A percentile compares a stretch with the other conserved stretches of the same genome.
Evolutionary conservation across 2,113 vertebrate genomes (phyloP).

Genomic region (Perognathus longimembris): DNA sequence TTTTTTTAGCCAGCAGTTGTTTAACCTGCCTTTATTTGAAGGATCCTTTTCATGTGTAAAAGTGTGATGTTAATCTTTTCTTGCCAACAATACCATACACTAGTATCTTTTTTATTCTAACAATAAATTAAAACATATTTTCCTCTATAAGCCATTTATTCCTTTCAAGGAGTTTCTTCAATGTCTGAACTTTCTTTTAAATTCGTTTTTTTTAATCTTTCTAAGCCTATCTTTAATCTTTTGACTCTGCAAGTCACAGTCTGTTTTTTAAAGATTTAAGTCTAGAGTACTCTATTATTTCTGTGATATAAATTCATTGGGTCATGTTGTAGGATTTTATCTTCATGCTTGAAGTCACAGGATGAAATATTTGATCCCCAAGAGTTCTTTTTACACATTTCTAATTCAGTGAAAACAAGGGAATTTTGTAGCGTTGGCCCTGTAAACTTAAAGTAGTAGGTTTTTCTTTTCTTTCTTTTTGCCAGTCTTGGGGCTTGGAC

Average conservation of each 20-base stretch:
- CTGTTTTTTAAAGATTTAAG: constrained; percentile 56
- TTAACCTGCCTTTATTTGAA: constrained; percentile 13
- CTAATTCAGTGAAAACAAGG: constrained; percentile 38
- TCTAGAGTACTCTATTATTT: constrained; percentile 19
- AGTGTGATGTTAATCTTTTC: background rate
- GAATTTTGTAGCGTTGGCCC: background rate
- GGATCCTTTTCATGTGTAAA: background rate
- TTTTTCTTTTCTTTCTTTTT: too few species aligned
- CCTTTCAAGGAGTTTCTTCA: constrained; percentile 42
- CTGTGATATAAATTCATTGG: constrained; percentile 46
- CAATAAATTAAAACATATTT: constrained; percentile 24
- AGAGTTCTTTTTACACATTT: constrained; percentile 44
- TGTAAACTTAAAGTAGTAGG: background rate
- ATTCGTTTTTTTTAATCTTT: constrained; percentile 41
- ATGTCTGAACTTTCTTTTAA: constrained; percentile 41
- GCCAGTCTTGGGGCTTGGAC: too few species aligned
- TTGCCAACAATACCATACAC: background rate
- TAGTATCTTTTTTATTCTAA: constrained; percentile 25
- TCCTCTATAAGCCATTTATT: constrained; percentile 2
- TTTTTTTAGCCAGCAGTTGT: background rate
- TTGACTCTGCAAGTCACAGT: constrained; percentile 43
- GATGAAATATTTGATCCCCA: constrained; percentile 51
- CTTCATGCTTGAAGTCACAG: constrained; percentile 49
- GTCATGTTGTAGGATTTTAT: constrained; percentile 45
- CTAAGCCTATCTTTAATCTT: constrained; percentile 39